Conservation (phyloP, 2,797 vertebrate genomes). For the Xyrichtys novacula region DNA sequence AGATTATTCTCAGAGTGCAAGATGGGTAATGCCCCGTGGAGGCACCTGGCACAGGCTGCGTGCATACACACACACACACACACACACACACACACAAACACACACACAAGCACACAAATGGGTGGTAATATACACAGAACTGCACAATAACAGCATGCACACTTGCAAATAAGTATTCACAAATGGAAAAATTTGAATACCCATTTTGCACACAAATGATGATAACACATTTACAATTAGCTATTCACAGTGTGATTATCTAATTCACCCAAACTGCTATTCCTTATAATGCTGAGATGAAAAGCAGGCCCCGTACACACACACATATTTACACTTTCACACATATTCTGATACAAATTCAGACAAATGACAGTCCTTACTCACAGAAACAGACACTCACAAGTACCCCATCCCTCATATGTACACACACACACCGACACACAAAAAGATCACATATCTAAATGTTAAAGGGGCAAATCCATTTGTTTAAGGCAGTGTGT, state of each 20-base stretch:
- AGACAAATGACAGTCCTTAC: constrained; percentile 39
- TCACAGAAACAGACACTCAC: constrained; percentile 43
- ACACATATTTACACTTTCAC: too few relatives aligned
- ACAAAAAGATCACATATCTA: constrained; percentile 58
- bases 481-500: constrained; percentile 79
- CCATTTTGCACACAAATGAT: constrained; percentile 32
- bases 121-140: constrained; percentile 29
- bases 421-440: constrained; percentile 7
- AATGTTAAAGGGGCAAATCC: constrained; percentile 74
- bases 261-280: constrained; percentile 28
- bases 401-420: constrained; percentile 35
- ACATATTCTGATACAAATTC: constrained; percentile 12
- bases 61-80: neutral
- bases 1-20: constrained; percentile 87
- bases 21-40: constrained; percentile 77
- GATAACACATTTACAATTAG: constrained; percentile 47
- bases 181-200: constrained; percentile 34
- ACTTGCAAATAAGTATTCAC: constrained; percentile 27
- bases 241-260: constrained; percentile 49
- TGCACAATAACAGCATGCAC: constrained; percentile 32
- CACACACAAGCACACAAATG: constrained; percentile 8
- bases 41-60: constrained; percentile 62
- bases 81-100: constrained; percentile 14
- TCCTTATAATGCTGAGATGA: constrained; percentile 15
- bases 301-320: constrained; percentile 11